These are phyloP conservation scores for Dasyprocta punctata DNA, from an alignment of 2,113 vertebrate species.

Conservation along the genomic window DNA sequence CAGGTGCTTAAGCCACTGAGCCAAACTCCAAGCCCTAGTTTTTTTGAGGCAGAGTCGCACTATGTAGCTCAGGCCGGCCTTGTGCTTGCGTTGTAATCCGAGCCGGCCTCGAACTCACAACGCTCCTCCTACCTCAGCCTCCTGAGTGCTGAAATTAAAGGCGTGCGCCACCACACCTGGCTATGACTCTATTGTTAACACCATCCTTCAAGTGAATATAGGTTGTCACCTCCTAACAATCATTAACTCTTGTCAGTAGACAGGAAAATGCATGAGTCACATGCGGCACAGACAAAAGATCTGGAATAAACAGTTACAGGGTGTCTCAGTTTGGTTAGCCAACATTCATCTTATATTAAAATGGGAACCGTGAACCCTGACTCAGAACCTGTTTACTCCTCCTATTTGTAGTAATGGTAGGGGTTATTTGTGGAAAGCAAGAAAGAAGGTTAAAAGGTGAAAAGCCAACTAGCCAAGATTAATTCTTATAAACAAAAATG, in stretches of 20 bases:
- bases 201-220: background rate
- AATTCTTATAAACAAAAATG: background rate
- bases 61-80: no score
- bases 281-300: background rate
- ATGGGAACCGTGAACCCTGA: background rate
- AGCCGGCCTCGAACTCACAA: no score
- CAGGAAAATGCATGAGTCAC: background rate
- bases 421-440: background rate
- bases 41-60: no score
- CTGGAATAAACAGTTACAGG: background rate
- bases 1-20: no score
- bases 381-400: background rate
- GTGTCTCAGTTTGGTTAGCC: background rate
- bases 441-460: background rate
- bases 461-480: background rate
- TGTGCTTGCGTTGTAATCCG: no score
- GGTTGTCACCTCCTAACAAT: background rate
- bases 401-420: background rate
- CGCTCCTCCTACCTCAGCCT: no score
- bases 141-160: no score
- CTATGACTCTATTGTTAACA: background rate
- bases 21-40: no score
- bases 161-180: no score
- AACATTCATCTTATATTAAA: background rate
- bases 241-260: background rate